These are phyloP conservation scores for Brachionus manjavacas DNA, from an alignment of 1,140 invertebrate species.

Conservation along the genomic window DNA sequence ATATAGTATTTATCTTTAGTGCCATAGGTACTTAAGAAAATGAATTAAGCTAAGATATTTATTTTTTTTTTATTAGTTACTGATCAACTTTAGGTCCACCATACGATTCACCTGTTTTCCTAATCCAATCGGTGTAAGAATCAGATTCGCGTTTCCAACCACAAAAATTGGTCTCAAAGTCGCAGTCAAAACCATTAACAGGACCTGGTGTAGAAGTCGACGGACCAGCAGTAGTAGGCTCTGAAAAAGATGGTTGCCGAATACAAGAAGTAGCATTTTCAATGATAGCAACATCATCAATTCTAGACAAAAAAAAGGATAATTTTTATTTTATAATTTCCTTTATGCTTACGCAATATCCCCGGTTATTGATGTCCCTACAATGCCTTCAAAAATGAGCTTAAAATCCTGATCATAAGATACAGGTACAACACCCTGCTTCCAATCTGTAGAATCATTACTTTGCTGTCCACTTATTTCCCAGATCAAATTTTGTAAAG, in stretches of 20 bases:
- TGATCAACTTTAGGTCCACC: conserved; percentile 18
- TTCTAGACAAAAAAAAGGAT: not conserved
- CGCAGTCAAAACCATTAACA: conserved; percentile 45
- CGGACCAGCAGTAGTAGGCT: not conserved
- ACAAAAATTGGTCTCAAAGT: conserved; percentile 51
- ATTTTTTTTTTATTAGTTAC: not conserved
- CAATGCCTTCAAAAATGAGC: conserved; percentile 8
- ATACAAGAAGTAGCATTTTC: not conserved
- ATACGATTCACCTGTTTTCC: conserved; percentile 5
- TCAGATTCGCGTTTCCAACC: conserved; percentile 46
- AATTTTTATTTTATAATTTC: not conserved
- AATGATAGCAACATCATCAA: not conserved
- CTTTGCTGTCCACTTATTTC: not conserved
- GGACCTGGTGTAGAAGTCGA: not conserved
- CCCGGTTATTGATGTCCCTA: not conserved
- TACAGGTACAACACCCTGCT: not conserved
- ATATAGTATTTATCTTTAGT: not conserved
- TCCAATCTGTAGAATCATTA: not conserved
- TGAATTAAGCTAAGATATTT: not conserved
- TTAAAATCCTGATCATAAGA: conserved; percentile 14
- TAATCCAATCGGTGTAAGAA: not conserved
- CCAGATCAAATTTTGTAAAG: conserved; percentile 44
- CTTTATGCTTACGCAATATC: conserved; percentile 3
- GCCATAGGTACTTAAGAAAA: not conserved
- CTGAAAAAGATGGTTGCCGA: not conserved